Percentiles rank a stretch among this genome's conserved stretches.
phyloP scores from a whole-genome alignment of 2,113 vertebrate species.

The Saguinus midas region DNA sequence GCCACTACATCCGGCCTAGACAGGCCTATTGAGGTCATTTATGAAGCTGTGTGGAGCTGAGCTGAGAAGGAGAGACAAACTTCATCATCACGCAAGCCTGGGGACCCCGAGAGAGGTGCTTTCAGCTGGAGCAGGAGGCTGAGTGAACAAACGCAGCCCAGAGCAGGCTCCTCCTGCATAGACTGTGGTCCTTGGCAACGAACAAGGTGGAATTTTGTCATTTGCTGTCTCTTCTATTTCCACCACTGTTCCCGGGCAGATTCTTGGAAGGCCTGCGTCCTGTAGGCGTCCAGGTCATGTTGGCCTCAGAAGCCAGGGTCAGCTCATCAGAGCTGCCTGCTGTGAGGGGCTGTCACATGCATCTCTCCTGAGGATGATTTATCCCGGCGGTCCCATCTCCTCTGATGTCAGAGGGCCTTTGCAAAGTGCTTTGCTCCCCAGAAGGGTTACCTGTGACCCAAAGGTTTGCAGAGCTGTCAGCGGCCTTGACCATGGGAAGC shows the following conservation, averaged over 20 bases:
- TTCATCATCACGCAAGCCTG: rapidly evolving
- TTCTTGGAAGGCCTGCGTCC: no score
- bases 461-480: not conserved
- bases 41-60: no score
- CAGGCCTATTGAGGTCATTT: rapidly evolving
- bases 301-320: not conserved
- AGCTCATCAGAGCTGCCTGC: rapidly evolving
- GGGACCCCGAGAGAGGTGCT: rapidly evolving
- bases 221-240: rapidly evolving
- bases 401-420: not conserved
- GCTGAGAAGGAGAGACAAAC: not conserved
- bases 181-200: rapidly evolving
- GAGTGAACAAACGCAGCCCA: no score
- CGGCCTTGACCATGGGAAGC: rapidly evolving
- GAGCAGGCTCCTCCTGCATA: rapidly evolving
- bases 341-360: rapidly evolving
- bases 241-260: not conserved
- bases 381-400: rapidly evolving
- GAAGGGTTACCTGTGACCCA: not conserved
- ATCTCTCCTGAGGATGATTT: not conserved
- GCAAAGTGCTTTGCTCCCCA: not conserved
- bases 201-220: rapidly evolving
- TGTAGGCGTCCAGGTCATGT: not conserved
- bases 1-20: not conserved
- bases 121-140: rapidly evolving